These are phyloP conservation scores for Alectura lathami DNA, from an alignment of 2,113 vertebrate genomes.

Conservation along the genomic window DNA sequence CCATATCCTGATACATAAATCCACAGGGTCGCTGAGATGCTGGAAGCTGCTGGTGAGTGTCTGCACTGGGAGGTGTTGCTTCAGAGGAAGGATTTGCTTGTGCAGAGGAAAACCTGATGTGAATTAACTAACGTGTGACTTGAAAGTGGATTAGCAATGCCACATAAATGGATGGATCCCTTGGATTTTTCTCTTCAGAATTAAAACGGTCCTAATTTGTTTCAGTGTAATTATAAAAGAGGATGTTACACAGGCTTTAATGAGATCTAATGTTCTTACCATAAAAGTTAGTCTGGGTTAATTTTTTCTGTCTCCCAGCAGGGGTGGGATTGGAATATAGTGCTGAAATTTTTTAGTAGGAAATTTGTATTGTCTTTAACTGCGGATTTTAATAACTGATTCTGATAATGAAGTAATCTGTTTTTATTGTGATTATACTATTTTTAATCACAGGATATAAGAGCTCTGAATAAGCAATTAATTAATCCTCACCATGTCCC, in stretches of 20 bases:
- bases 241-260: neutral
- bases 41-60: neutral
- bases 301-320: conserved; percentile 19
- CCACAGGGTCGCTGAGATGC: neutral
- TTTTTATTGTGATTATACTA: neutral
- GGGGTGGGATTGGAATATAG: neutral
- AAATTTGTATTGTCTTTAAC: neutral
- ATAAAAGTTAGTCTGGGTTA: neutral
- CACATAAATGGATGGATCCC: neutral
- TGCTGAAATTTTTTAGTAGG: neutral
- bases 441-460: conserved; percentile 24
- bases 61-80: neutral
- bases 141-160: conserved; percentile 11
- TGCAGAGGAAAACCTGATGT: neutral
- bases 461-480: conserved; percentile 3
- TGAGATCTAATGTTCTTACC: neutral
- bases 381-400: conserved; percentile 1
- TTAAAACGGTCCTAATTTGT: conserved; percentile 19
- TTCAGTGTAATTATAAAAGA: conserved; percentile 14
- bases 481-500: conserved; percentile 25
- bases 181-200: neutral
- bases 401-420: neutral
- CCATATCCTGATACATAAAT: neutral
- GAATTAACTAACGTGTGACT: neutral
- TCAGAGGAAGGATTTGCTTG: neutral